Evolutionary conservation across 2,113 vertebrate genomes (phyloP), one percentile per base, ranked within the genome.

Genomic region (Carollia perspicillata): DNA sequence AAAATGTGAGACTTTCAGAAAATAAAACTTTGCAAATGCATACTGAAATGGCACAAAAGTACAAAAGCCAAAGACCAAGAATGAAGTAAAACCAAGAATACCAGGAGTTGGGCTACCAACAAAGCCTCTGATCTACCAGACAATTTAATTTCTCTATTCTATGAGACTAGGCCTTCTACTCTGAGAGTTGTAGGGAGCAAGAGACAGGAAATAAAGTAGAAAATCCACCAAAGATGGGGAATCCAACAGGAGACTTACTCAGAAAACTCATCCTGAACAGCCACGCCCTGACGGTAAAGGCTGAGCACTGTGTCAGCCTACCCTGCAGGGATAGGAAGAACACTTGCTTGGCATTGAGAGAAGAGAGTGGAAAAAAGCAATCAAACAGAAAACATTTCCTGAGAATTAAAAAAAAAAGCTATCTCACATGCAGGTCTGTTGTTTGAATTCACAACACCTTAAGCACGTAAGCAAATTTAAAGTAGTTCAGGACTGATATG

Each of bases 61-160:
- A 81, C 72, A 51, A 44, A 88, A 68, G 51, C 23, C 42, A 63
- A 94, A 94, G 23, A 33, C 74, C 60, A 75, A 86, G 42, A 94
- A 77, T 8, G 28, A 93, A 90, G 55, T 49, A 66, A 93, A 85
- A 72, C 26, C 74, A 95, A 92, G n/a, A 85, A 51, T 20, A 77
- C 17, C 35, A 87, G 60, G 13, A 94, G 12, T 53, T 6, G 60
- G 68, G 9, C 13, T 44, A 77, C 37, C 11, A 85, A 58, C 23
- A 68, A 68, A 75, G n/a, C 23, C 28, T 58, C 17, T 55, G 5
- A 18, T 23, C 40, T 35, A 66, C 11, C 37, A 72, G n/a, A 74
- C 0, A 0, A 55, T 86, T 87, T 60, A 0, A 55, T 86, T 87
- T 60, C 30, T 68, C 58, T 47, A 42, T 47, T 53, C 53, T 63